Evolutionary conservation across 2,113 vertebrate species (phyloP), one percentile per base, ranked within the genome.

Genomic region (Telmatochromis sp.): DNA sequence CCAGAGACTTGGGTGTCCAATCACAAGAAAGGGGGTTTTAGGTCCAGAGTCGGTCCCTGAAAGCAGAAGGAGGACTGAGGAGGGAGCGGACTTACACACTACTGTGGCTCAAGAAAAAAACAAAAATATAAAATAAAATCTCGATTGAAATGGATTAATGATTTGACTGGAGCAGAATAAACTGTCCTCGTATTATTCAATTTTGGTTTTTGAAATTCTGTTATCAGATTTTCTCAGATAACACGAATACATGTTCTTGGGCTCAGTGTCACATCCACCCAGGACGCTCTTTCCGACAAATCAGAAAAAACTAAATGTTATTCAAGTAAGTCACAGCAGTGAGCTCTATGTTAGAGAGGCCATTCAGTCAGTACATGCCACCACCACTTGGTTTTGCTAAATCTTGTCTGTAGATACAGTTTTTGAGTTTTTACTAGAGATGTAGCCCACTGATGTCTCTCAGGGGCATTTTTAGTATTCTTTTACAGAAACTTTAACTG

Each of bases 321-420:
- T 96, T 94, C 94, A 95, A 47, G 92, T 97, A 96, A 98, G 97
- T 98, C 98, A 98, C 98, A 99, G 98, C 98, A 98, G 98, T 98
- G 98, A 97, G 97, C 94, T 96, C 93, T 96, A 96, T 96, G 89
- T 82, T 94, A 95, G 96, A 96, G 93, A 97, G 97, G 89, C 47
- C 51, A 82, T 88, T 94, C 90, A 90, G 51, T 71, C 53, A 9
- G 54, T 75, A 40, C 94, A 93, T n/a, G 31, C 81, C 95, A 92
- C 94, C 95, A 90, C 90, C 94, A 93, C 80, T 68, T 82, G 6
- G 45, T 15, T 88, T 90, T 82, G 37, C 6, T 26, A 14, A 57
- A 57, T 83, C 60, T 19, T 53, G 21, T 73, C 68, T 65, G 50
- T 14, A 8, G 53, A 88, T n/a, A 57, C 15, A 83, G 55, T 58